Evolutionary conservation across 2,888 invertebrate species (phyloP).

Genomic region (Oscheius sp.): DNA sequence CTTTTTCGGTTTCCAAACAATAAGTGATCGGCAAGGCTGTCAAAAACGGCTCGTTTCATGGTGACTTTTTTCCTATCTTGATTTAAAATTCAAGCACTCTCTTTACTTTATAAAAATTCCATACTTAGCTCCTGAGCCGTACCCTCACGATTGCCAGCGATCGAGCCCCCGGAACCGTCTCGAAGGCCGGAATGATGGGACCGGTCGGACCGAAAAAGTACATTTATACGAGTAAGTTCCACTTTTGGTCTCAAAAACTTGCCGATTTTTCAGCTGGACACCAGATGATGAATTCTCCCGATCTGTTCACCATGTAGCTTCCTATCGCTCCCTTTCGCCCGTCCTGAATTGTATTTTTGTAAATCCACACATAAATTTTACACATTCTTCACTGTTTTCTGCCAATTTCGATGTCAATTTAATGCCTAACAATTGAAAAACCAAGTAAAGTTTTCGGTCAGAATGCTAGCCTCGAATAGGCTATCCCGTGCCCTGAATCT

Average conservation of each 20-base stretch:
- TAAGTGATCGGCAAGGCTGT: too few relatives aligned
- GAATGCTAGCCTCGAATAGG: too few relatives aligned
- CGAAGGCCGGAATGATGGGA: neutral
- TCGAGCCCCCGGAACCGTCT: slow-evolving; percentile 11
- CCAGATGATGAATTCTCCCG: neutral
- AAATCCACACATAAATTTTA: too few relatives aligned
- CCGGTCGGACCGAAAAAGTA: slow-evolving; percentile 8
- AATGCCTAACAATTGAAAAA: slow-evolving; percentile 1
- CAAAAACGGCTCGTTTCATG: too few relatives aligned
- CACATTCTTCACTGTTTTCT: too few relatives aligned
- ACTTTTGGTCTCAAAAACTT: neutral
- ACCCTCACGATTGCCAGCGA: slow-evolving; percentile 1
- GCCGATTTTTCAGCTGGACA: slow-evolving; percentile 3
- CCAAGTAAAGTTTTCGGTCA: too few relatives aligned
- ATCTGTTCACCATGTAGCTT: slow-evolving; percentile 14
- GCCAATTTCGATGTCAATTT: neutral
- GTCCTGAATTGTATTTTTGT: too few relatives aligned
- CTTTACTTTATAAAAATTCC: too few relatives aligned
- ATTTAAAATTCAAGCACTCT: too few relatives aligned
- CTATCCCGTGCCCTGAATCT: too few relatives aligned
- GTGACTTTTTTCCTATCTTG: too few relatives aligned
- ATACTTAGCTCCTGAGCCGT: neutral
- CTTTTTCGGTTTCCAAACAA: too few relatives aligned
- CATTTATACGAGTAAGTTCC: slow-evolving; percentile 10
- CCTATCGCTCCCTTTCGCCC: neutral